A percentile compares a stretch with the other conserved stretches of the same genome.
Conservation (phyloP, 2,113 vertebrate genomes). For the Emydura subglobosa region DNA sequence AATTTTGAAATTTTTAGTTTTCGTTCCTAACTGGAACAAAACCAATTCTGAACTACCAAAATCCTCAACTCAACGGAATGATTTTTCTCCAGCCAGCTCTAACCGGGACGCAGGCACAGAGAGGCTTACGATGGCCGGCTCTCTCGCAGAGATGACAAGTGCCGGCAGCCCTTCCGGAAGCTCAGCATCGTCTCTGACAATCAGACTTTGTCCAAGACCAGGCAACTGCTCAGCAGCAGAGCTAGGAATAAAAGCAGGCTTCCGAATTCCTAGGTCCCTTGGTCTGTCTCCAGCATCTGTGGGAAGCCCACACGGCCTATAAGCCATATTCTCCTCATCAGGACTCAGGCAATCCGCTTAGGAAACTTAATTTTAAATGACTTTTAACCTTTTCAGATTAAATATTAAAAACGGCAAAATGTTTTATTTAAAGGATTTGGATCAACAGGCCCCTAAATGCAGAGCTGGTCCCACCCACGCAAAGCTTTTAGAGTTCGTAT, state of each 20-base stretch:
- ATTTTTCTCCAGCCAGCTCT: neutral
- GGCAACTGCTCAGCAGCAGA: neutral
- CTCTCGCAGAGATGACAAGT: neutral
- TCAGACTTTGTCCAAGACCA: neutral
- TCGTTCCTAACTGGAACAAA: neutral
- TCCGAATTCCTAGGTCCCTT: neutral
- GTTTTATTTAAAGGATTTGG: neutral
- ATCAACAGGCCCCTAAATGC: neutral
- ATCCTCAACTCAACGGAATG: neutral
- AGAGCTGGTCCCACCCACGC: neutral
- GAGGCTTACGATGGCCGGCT: neutral
- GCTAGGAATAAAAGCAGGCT: accelerated
- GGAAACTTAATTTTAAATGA: neutral
- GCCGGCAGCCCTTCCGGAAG: neutral
- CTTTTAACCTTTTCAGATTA: neutral
- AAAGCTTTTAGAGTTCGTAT: neutral
- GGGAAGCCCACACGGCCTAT: neutral
- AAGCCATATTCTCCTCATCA: neutral
- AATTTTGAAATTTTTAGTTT: neutral
- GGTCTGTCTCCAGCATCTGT: neutral
- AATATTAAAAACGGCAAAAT: neutral
- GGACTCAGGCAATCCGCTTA: neutral
- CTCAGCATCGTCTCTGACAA: neutral
- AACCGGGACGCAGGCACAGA: neutral
- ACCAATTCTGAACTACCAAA: neutral